These are phyloP conservation scores for Acanthurus tractus DNA, from an alignment of 2,797 vertebrate genomes.

Conservation along the genomic window DNA sequence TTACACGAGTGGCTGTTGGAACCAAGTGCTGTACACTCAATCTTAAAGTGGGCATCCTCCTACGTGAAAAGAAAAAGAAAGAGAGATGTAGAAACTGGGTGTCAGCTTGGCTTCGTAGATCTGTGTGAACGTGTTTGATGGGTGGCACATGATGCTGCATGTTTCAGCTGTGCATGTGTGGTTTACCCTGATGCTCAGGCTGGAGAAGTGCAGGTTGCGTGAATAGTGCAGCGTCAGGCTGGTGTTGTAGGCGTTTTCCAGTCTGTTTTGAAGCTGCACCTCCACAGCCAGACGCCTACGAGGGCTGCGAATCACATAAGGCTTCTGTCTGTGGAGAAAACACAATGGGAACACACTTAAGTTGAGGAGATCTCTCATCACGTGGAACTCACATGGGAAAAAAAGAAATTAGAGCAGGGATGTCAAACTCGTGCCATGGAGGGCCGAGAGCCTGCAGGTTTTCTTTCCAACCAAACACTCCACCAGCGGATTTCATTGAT, in stretches of 20 bases:
- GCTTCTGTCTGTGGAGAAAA: conserved; percentile 86
- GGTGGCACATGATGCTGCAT: neutral
- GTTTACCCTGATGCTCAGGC: conserved; percentile 86
- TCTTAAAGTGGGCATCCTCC: conserved; percentile 88
- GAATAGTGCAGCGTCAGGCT: conserved; percentile 91
- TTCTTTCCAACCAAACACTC: no score
- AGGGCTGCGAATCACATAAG: conserved; percentile 90
- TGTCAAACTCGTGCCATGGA: no score
- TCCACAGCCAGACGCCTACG: conserved; percentile 87
- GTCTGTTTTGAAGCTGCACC: conserved; percentile 89
- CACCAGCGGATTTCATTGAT: no score
- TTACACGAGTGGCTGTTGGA: conserved; percentile 88
- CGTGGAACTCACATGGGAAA: neutral
- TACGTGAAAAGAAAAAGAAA: conserved; percentile 63
- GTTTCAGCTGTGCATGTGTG: neutral
- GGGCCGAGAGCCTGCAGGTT: no score
- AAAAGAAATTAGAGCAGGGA: neutral
- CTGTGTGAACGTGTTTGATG: neutral
- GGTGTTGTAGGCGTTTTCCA: conserved; percentile 95
- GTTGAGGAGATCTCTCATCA: neutral
- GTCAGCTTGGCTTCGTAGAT: neutral
- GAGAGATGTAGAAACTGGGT: neutral
- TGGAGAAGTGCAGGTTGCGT: conserved; percentile 93
- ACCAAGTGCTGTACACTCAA: conserved; percentile 87
- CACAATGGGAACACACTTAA: conserved; percentile 23